These are phyloP conservation scores for Mus caroli DNA, from an alignment of 2,797 vertebrate species.

Conservation along the genomic window DNA sequence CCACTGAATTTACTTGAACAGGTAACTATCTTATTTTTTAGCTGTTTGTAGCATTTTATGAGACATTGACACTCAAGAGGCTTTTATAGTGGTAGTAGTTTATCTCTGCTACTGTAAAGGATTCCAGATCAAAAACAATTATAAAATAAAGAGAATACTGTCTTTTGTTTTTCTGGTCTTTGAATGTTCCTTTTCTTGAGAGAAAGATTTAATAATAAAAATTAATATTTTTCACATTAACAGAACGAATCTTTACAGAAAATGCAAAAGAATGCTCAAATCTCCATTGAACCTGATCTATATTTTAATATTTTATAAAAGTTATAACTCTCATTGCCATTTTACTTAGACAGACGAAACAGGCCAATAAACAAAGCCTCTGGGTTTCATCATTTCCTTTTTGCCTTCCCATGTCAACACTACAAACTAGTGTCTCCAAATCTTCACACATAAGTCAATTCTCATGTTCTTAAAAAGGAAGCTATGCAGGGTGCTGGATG, in stretches of 20 bases:
- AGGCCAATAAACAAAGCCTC: slow-evolving; percentile 22
- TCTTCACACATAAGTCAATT: slow-evolving; percentile 17
- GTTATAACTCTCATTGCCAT: slow-evolving; percentile 61
- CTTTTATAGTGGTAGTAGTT: slow-evolving; percentile 9
- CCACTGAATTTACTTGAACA: slow-evolving; percentile 65
- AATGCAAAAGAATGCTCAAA: slow-evolving; percentile 64
- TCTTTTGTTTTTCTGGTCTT: slow-evolving; percentile 63
- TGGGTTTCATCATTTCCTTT: neutral
- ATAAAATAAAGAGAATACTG: slow-evolving; percentile 35
- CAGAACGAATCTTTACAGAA: slow-evolving; percentile 60
- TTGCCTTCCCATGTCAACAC: slow-evolving; percentile 18
- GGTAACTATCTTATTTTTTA: neutral
- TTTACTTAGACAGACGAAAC: slow-evolving; percentile 51
- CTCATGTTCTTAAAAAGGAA: slow-evolving; percentile 31
- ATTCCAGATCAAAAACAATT: slow-evolving; percentile 55
- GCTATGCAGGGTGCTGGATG: neutral
- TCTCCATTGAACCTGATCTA: slow-evolving; percentile 64
- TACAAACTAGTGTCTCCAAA: neutral
- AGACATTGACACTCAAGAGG: neutral
- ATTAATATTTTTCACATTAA: slow-evolving; percentile 56
- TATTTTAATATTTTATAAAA: slow-evolving; percentile 66
- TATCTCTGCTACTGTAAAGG: slow-evolving; percentile 58
- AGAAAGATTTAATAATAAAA: slow-evolving; percentile 71
- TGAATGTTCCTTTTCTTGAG: slow-evolving; percentile 25
- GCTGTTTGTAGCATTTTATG: slow-evolving; percentile 65